phyloP scores from a whole-genome alignment of 2,797 vertebrate genomes.

The Hemitrygon akajei region DNA sequence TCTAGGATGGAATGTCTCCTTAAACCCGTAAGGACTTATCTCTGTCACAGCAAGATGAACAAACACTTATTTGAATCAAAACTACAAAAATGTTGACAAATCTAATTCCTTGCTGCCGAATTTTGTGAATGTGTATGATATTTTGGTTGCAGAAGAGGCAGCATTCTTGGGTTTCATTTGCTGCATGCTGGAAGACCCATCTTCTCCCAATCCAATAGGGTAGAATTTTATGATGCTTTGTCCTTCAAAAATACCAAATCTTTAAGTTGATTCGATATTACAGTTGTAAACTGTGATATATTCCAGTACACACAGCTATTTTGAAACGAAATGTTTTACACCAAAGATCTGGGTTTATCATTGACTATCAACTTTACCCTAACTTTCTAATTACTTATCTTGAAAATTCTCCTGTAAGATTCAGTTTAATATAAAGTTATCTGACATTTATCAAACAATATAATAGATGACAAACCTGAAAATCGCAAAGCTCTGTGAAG shows the following conservation, averaged over 20 bases:
- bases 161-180: background rate
- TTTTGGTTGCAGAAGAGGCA: background rate
- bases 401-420: background rate
- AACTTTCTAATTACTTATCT: background rate
- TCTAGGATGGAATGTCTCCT: background rate
- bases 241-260: background rate
- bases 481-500: background rate
- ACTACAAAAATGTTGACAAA: constrained; percentile 1
- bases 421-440: background rate
- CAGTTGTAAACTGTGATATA: background rate
- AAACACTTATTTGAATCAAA: background rate
- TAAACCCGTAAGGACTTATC: background rate
- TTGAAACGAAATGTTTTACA: background rate
- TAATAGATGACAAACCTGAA: background rate
- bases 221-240: background rate
- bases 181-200: too few species aligned
- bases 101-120: background rate
- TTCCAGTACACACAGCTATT: background rate
- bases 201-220: background rate
- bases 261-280: background rate
- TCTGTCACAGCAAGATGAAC: too few species aligned
- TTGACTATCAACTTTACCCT: background rate
- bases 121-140: background rate
- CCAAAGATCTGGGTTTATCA: background rate
- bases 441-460: background rate